These are phyloP conservation scores for Rapana venosa DNA, from an alignment of 2,888 invertebrate genomes.

Conservation along the genomic window DNA sequence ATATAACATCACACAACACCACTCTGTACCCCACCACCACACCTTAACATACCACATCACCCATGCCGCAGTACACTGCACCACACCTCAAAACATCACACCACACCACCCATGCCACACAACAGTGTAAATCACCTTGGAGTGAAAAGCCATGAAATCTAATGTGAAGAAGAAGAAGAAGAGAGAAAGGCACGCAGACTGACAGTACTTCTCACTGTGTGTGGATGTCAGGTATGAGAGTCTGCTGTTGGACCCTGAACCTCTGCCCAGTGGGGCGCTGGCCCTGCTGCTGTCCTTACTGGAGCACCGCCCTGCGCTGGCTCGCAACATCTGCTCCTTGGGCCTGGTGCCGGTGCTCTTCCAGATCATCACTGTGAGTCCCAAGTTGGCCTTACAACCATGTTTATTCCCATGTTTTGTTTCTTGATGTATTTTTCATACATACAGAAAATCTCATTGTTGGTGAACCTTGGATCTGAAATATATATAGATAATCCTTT, in stretches of 20 bases:
- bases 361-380: slow-evolving; percentile 74
- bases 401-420: background rate
- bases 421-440: background rate
- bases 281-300: slow-evolving; percentile 72
- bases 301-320: slow-evolving; percentile 70
- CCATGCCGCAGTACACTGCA: too few relatives aligned
- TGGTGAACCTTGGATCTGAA: too few relatives aligned
- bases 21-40: too few relatives aligned
- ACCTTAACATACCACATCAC: too few relatives aligned
- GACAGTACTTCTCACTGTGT: background rate
- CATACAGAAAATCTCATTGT: background rate
- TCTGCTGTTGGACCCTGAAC: slow-evolving; percentile 76
- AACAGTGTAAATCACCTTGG: too few relatives aligned
- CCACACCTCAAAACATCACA: too few relatives aligned
- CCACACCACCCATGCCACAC: too few relatives aligned
- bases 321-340: slow-evolving; percentile 71
- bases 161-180: too few relatives aligned
- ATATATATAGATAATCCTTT: too few relatives aligned
- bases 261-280: slow-evolving; percentile 74
- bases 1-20: too few relatives aligned
- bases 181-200: too few relatives aligned
- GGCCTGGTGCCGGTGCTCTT: slow-evolving; percentile 73
- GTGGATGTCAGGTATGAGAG: slow-evolving; percentile 72
- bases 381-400: background rate
- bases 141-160: too few relatives aligned